A percentile compares a stretch with the other conserved stretches of the same genome.
phyloP scores from a whole-genome alignment of 2,113 vertebrate species.

The Eulacestoma nigropectus region DNA sequence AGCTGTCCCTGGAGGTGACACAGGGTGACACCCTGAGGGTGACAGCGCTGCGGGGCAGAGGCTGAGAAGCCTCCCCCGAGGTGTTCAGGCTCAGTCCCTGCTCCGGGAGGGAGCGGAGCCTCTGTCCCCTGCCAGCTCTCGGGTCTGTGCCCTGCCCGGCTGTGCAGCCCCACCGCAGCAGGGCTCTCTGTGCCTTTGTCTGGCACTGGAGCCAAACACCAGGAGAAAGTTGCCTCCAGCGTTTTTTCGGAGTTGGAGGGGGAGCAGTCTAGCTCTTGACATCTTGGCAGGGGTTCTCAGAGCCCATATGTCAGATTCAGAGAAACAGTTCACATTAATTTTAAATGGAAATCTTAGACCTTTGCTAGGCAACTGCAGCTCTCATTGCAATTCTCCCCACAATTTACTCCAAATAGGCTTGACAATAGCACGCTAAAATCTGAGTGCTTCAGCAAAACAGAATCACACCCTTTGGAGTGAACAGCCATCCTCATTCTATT shows the following conservation, averaged over 20 bases:
- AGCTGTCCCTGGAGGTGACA: neutral
- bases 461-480: constrained; percentile 10
- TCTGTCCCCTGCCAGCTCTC: neutral
- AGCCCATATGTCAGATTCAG: constrained; percentile 55
- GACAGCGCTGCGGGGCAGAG: neutral
- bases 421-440: constrained; percentile 26
- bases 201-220: neutral
- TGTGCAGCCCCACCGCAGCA: neutral
- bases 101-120: neutral
- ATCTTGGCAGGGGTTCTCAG: constrained; percentile 56
- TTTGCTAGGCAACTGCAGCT: constrained; percentile 58
- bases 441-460: constrained; percentile 50
- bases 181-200: neutral
- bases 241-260: neutral
- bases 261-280: constrained; percentile 41
- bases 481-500: neutral
- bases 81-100: neutral
- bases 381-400: constrained; percentile 54
- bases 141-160: neutral
- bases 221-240: constrained; percentile 35
- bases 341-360: constrained; percentile 63
- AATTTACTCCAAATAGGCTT: constrained; percentile 32
- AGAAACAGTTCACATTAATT: constrained; percentile 57
- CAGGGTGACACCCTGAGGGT: neutral
- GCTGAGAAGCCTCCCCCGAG: neutral